These are phyloP conservation scores for Scaptomyza flava DNA, from an alignment of 2,888 invertebrate species.

Conservation along the genomic window DNA sequence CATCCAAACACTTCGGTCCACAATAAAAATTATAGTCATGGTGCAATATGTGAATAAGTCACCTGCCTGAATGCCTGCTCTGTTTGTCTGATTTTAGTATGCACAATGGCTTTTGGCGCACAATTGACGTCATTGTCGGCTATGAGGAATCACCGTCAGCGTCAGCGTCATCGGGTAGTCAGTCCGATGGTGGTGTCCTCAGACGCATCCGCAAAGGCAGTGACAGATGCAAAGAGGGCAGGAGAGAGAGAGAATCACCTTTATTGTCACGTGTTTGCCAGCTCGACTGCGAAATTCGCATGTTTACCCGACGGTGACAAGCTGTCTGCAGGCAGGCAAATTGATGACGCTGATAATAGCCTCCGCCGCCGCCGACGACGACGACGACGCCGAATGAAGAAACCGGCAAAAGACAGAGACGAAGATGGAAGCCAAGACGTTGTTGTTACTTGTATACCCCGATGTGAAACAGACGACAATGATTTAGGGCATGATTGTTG, in stretches of 20 bases:
- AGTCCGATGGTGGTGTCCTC: slow-evolving; percentile 35
- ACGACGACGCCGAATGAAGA: slow-evolving; percentile 34
- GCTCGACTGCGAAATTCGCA: slow-evolving; percentile 81
- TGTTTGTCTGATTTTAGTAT: slow-evolving; percentile 70
- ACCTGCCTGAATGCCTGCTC: slow-evolving; percentile 13
- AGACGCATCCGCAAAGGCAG: slow-evolving; percentile 18
- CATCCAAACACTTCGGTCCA: slow-evolving; percentile 39
- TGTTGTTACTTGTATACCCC: slow-evolving; percentile 30
- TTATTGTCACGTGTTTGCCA: slow-evolving; percentile 76
- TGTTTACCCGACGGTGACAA: slow-evolving; percentile 79
- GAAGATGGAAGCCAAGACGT: slow-evolving; percentile 33
- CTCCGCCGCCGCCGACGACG: slow-evolving; percentile 29
- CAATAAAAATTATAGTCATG: slow-evolving; percentile 42
- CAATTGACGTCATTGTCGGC: slow-evolving; percentile 69
- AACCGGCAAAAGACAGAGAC: not conserved
- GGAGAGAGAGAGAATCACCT: slow-evolving; percentile 22
- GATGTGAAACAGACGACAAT: slow-evolving; percentile 73
- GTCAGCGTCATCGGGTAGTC: slow-evolving; percentile 44
- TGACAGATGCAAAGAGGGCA: slow-evolving; percentile 18
- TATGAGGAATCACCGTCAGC: slow-evolving; percentile 45
- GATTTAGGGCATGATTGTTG: slow-evolving; percentile 64
- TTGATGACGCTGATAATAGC: slow-evolving; percentile 76
- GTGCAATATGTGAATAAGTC: slow-evolving; percentile 24
- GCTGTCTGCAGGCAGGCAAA: slow-evolving; percentile 79
- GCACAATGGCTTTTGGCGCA: slow-evolving; percentile 75